Conservation (phyloP, 2,113 vertebrate species). For the Atractosteus spatula region DNA sequence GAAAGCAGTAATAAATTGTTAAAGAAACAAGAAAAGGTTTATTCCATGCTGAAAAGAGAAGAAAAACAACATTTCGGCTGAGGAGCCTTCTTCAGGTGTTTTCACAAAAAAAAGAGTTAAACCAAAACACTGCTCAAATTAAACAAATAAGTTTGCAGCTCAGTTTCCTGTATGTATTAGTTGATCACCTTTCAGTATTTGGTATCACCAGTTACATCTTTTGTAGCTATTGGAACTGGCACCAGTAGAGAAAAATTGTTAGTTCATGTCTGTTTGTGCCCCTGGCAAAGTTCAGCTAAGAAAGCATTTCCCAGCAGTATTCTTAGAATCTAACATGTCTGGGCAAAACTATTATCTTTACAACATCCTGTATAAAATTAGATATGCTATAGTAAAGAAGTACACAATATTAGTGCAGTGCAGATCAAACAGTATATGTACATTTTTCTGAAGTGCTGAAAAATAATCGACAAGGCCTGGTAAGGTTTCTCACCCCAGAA, state of each 20-base stretch:
- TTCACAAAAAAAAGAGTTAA: too few species aligned
- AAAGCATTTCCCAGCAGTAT: constrained; percentile 19
- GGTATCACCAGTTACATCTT: background rate
- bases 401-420: too few species aligned
- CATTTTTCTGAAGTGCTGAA: too few species aligned
- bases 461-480: constrained; percentile 21
- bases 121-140: background rate
- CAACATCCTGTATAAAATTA: too few species aligned
- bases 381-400: too few species aligned
- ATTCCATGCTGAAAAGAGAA: too few species aligned
- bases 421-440: too few species aligned
- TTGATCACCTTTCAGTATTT: constrained; percentile 2
- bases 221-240: constrained; percentile 16
- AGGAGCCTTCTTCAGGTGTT: too few species aligned
- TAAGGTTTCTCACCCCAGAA: constrained; percentile 21
- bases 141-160: background rate
- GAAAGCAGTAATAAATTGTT: too few species aligned
- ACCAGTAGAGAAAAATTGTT: constrained; percentile 8
- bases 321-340: constrained; percentile 13
- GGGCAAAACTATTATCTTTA: background rate
- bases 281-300: constrained; percentile 16
- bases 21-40: too few species aligned
- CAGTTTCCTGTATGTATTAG: background rate
- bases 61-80: too few species aligned
- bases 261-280: background rate